phyloP scores from a whole-genome alignment of 2,113 vertebrate genomes.

The Dascyllus trimaculatus region DNA sequence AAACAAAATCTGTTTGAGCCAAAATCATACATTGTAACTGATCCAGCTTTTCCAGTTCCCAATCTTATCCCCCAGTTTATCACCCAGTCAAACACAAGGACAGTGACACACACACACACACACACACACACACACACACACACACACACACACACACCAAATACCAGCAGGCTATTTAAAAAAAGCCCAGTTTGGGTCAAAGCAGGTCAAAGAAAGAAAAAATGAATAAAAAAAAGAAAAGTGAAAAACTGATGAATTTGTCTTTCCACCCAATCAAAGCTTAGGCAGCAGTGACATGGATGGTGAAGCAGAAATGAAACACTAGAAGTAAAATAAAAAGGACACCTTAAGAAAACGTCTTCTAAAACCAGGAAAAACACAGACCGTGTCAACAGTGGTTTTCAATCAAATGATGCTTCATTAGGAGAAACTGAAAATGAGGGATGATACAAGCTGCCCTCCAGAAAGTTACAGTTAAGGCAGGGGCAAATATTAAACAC shows the following conservation, averaged over 20 bases:
- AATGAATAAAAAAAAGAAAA: neutral
- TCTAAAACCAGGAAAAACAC: neutral
- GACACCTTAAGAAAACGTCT: constrained; percentile 2
- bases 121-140: neutral
- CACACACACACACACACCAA: neutral
- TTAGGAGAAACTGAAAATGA: no score
- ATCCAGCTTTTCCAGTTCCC: constrained; percentile 3
- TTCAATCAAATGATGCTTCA: no score
- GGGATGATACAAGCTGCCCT: no score
- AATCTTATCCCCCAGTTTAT: neutral
- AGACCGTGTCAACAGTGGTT: neutral
- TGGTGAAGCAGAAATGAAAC: constrained; percentile 29
- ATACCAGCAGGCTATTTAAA: neutral
- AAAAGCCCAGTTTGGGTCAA: neutral
- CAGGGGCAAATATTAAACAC: no score
- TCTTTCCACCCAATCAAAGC: constrained; percentile 6
- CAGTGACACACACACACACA: neutral
- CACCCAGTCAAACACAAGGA: neutral
- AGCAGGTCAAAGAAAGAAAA: neutral
- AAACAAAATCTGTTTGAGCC: neutral
- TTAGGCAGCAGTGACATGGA: neutral
- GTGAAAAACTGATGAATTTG: neutral
- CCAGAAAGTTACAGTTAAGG: no score
- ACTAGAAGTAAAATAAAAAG: constrained; percentile 12
- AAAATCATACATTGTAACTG: neutral